Evolutionary conservation across 2,888 invertebrate genomes (phyloP).

Genomic region (Epistrophe grossulariae): DNA sequence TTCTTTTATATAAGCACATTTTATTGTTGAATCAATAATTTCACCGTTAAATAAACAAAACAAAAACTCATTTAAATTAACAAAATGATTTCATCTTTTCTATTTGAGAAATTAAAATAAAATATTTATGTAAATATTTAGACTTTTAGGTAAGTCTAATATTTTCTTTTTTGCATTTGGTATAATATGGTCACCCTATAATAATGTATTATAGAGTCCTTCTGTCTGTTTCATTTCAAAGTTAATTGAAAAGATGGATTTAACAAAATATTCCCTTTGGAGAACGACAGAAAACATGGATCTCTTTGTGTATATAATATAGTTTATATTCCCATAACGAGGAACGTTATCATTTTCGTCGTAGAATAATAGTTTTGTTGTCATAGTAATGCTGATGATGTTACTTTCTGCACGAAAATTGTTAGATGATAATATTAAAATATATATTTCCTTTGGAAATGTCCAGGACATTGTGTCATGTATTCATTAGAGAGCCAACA

Average conservation of each 20-base stretch:
- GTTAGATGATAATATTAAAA: constrained; percentile 10
- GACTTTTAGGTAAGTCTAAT: too few species aligned
- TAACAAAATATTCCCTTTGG: constrained; percentile 58
- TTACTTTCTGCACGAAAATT: constrained; percentile 14
- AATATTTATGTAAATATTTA: too few species aligned
- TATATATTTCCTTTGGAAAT: constrained; percentile 2
- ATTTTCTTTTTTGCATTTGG: too few species aligned
- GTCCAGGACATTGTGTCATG: constrained; percentile 36
- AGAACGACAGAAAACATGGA: constrained; percentile 18
- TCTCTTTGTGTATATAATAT: neutral
- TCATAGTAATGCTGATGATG: constrained; percentile 47
- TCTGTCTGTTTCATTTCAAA: constrained; percentile 36
- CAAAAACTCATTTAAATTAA: too few species aligned
- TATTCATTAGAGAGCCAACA: constrained; percentile 50
- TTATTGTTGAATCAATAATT: too few species aligned
- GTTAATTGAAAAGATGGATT: constrained; percentile 70
- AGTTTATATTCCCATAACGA: constrained; percentile 47
- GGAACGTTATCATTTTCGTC: constrained; percentile 50
- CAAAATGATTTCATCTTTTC: too few species aligned
- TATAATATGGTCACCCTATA: constrained; percentile 11
- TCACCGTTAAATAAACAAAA: too few species aligned
- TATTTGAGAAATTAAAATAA: too few species aligned
- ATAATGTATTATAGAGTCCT: constrained; percentile 2
- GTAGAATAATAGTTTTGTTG: constrained; percentile 49
- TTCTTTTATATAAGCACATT: too few species aligned